Evolutionary conservation across 2,113 vertebrate species (phyloP).

Genomic region (Barbus barbus): DNA sequence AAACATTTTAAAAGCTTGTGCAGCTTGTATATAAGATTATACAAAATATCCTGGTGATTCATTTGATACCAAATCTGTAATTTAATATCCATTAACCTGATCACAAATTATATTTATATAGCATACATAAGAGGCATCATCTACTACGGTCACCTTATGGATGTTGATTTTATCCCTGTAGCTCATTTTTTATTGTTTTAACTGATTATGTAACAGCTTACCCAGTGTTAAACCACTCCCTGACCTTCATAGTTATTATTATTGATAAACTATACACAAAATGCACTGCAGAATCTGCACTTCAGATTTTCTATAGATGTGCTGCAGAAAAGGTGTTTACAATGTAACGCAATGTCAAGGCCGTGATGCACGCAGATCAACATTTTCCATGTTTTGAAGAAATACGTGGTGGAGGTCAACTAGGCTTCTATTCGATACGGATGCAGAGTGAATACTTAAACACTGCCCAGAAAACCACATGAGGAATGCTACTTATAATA

Average conservation of each 20-base stretch:
- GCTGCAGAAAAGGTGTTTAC: background rate
- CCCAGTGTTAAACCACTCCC: background rate
- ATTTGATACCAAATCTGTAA: background rate
- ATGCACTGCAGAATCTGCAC: background rate
- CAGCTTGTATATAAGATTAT: background rate
- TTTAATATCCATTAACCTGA: background rate
- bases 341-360: background rate
- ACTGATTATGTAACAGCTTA: background rate
- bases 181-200: background rate
- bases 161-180: background rate
- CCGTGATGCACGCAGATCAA: background rate
- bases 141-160: background rate
- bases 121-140: background rate
- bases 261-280: background rate
- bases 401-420: conserved; percentile 29
- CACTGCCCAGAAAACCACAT: background rate
- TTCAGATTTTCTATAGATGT: conserved; percentile 1
- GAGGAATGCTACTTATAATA: background rate
- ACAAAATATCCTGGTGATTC: background rate
- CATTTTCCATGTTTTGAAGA: conserved; percentile 1
- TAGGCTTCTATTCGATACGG: conserved; percentile 6
- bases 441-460: conserved; percentile 16
- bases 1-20: too few species aligned
- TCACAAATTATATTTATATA: background rate
- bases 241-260: background rate